phyloP scores from a whole-genome alignment of 1,140 invertebrate genomes.

The Tyrophagus putrescentiae region DNA sequence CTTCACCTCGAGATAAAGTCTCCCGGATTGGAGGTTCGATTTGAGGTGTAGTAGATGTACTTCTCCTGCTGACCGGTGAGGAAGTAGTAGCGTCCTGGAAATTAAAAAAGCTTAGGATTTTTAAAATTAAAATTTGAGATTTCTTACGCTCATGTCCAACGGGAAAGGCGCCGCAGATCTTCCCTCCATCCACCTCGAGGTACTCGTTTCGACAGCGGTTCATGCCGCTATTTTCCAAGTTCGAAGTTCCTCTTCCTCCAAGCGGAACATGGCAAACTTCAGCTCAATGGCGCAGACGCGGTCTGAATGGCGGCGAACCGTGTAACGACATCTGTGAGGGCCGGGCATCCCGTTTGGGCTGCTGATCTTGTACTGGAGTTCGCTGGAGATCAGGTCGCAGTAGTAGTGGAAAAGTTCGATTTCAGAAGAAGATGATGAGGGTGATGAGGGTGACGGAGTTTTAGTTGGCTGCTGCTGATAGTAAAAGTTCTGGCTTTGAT shows the following conservation, averaged over 20 bases:
- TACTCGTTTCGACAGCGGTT: slow-evolving; percentile 28
- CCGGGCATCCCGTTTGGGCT: slow-evolving; percentile 23
- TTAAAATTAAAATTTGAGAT: background rate
- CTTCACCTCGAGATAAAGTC: slow-evolving; percentile 26
- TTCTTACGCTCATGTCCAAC: slow-evolving; percentile 25
- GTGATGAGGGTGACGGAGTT: too few relatives aligned
- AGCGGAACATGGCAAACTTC: slow-evolving; percentile 26
- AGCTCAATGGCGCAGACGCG: slow-evolving; percentile 27
- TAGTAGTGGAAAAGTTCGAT: too few relatives aligned
- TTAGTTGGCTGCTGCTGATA: too few relatives aligned
- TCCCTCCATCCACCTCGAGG: slow-evolving; percentile 27
- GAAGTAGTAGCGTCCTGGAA: slow-evolving; percentile 20
- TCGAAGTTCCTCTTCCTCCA: slow-evolving; percentile 24
- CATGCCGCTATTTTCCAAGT: too few relatives aligned
- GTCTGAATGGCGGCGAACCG: slow-evolving; percentile 16
- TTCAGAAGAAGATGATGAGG: too few relatives aligned
- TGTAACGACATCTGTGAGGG: slow-evolving; percentile 23
- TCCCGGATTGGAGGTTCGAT: slow-evolving; percentile 21
- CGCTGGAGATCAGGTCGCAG: slow-evolving; percentile 23
- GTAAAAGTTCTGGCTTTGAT: too few relatives aligned
- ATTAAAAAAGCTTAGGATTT: background rate
- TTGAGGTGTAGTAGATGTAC: slow-evolving; percentile 23
- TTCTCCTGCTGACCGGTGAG: slow-evolving; percentile 23
- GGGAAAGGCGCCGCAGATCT: slow-evolving; percentile 26
- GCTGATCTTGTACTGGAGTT: slow-evolving; percentile 22